Percentiles rank a stretch among this genome's conserved stretches.
These are phyloP conservation scores for Oxyscelio sp. DNA, from an alignment of 2,888 invertebrate genomes.

Conservation along the genomic window DNA sequence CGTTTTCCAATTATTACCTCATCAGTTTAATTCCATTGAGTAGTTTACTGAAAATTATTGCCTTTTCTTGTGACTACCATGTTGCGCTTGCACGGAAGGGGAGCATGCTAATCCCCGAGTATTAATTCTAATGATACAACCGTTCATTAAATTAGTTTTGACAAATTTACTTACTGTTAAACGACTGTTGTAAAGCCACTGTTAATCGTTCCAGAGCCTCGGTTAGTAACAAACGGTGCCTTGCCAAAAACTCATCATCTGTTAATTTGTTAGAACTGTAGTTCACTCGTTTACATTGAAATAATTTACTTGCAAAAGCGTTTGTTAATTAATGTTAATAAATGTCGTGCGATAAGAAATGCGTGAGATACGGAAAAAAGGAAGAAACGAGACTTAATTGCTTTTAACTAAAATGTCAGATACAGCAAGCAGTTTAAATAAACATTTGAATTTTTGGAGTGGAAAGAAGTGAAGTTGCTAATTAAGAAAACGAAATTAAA, in stretches of 20 bases:
- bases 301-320: too few species aligned
- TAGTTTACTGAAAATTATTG: background rate
- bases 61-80: background rate
- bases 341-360: too few species aligned
- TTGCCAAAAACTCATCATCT: constrained; percentile 89
- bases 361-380: too few species aligned
- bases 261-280: constrained; percentile 82
- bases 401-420: too few species aligned
- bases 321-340: too few species aligned
- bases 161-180: constrained; percentile 91
- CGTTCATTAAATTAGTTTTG: constrained; percentile 40
- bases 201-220: constrained; percentile 91
- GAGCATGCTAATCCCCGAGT: background rate
- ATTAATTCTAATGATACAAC: constrained; percentile 14
- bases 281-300: background rate
- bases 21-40: background rate
- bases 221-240: constrained; percentile 91
- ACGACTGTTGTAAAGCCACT: constrained; percentile 91
- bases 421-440: too few species aligned
- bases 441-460: too few species aligned
- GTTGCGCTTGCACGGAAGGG: background rate
- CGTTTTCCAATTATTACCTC: too few species aligned
- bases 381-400: too few species aligned
- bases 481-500: too few species aligned
- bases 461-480: too few species aligned